These are phyloP conservation scores for Rutilus rutilus DNA, from an alignment of 2,113 vertebrate species.

Conservation along the genomic window DNA sequence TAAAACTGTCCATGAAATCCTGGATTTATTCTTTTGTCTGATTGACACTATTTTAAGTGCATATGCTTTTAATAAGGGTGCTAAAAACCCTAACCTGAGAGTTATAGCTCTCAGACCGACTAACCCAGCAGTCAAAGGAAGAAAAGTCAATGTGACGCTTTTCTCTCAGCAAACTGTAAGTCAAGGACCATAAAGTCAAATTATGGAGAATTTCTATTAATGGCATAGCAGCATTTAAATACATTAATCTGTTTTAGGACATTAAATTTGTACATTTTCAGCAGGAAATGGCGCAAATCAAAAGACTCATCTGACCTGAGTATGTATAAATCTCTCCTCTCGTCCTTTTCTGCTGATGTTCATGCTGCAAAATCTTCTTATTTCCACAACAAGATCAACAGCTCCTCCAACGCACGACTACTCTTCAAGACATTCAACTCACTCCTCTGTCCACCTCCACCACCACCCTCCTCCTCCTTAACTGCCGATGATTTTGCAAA, in stretches of 20 bases:
- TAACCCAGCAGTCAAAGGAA: not conserved
- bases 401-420: too few relatives aligned
- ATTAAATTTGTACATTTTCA: not conserved
- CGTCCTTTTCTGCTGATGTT: too few relatives aligned
- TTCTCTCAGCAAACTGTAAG: not conserved
- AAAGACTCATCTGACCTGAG: too few relatives aligned
- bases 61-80: slow-evolving; percentile 4
- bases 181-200: not conserved
- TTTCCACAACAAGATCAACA: too few relatives aligned
- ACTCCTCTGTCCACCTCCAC: too few relatives aligned
- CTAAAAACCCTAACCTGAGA: not conserved
- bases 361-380: too few relatives aligned
- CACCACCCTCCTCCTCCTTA: too few relatives aligned
- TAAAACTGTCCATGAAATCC: not conserved
- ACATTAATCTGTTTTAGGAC: not conserved
- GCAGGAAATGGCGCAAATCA: too few relatives aligned
- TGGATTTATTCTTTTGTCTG: slow-evolving; percentile 7
- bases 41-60: slow-evolving; percentile 6
- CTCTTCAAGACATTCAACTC: too few relatives aligned
- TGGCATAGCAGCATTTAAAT: not conserved
- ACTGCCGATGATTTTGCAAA: too few relatives aligned
- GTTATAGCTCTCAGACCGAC: not conserved
- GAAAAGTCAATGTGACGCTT: slow-evolving; percentile 14
- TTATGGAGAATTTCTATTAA: not conserved
- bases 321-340: too few relatives aligned